Evolutionary conservation across 2,888 invertebrate species (phyloP), one percentile per base, ranked within the genome.

Genomic region (Epirrhoe alternata): DNA sequence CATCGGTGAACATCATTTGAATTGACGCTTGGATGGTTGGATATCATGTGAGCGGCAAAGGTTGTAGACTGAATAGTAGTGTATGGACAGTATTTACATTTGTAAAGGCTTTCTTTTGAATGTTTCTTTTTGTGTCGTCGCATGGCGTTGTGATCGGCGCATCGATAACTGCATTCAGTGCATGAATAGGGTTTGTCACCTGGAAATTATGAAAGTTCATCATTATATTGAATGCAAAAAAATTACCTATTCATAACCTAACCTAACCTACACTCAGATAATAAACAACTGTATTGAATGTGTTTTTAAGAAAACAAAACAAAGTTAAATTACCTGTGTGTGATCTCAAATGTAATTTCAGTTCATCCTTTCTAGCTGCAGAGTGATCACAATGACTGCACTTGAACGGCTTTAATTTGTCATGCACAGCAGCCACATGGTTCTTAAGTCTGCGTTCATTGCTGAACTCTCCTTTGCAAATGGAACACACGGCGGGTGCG

Each of bases 171-270:
- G 84, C 98, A 98, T 56, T 94, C 87, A 42, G 95, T 94, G 82
- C 98, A 98, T 47, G 95, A 94, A 85, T 96, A 97, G 0, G 97
- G 96, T 81, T 96, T 97, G 80, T 96, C 96, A 52, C 96, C 95
- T 95, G 85, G 4, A 69, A 73, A n/a, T 38, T 7, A 30, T 24
- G 24, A 14, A n/a, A 54, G 17, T 7, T 30, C 12, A 51, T 47
- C 45, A 47, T 16, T 47, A 14, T 5, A 12, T 45, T 77, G n/a
- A n/a, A n/a, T n/a, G n/a, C 79, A 62, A n/a, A 14, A 6, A 35
- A 14, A 17, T 16, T 1, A n/a, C n/a, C 1, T 1, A 57, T 59
- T 51, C 2, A 6, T 31, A n/a, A 16, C 33, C 35, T 7, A 10
- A 8, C 35, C 8, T n/a, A n/a, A 10, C 10, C 10, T 7, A 38